Conservation (phyloP, 2,797 vertebrate species). For the Sphenodon punctatus region DNA sequence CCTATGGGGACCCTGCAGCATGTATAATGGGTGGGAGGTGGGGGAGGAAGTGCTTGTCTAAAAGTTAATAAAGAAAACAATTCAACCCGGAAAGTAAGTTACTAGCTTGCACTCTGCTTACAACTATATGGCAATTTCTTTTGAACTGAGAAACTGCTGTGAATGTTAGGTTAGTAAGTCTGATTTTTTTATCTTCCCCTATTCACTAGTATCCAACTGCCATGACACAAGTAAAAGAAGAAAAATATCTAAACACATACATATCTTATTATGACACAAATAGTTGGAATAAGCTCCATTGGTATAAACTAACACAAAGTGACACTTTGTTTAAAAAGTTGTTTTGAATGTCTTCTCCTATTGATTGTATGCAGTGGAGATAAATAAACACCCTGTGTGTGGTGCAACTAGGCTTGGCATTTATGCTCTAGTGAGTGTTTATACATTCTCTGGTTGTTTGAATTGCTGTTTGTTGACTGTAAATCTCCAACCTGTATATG, state of each 20-base stretch:
- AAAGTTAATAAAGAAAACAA: conserved; percentile 36
- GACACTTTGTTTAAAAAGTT: conserved; percentile 66
- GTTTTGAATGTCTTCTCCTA: conserved; percentile 62
- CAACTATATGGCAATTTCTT: conserved; percentile 34
- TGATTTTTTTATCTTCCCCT: neutral
- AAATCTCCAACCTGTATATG: conserved; percentile 64
- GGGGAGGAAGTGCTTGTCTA: too few relatives aligned
- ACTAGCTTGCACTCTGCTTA: conserved; percentile 57
- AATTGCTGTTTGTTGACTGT: conserved; percentile 68
- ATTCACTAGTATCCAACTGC: neutral
- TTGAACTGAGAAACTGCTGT: conserved; percentile 20
- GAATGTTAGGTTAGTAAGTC: conserved; percentile 46
- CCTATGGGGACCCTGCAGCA: too few relatives aligned
- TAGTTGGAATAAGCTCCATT: conserved; percentile 59
- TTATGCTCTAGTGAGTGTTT: conserved; percentile 63
- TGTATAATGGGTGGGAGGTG: too few relatives aligned
- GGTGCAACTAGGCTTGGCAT: conserved; percentile 37
- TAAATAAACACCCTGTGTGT: conserved; percentile 71
- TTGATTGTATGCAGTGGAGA: conserved; percentile 54
- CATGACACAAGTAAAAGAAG: conserved; percentile 47
- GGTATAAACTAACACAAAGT: conserved; percentile 64
- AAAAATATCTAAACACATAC: conserved; percentile 49
- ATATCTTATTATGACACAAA: conserved; percentile 57
- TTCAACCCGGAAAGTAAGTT: too few relatives aligned
- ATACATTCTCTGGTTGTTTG: conserved; percentile 56